Percentiles rank a stretch among this genome's conserved stretches.
Evolutionary conservation across 2,797 vertebrate species (phyloP).

Genomic region (Pseudochromis fuscus): DNA sequence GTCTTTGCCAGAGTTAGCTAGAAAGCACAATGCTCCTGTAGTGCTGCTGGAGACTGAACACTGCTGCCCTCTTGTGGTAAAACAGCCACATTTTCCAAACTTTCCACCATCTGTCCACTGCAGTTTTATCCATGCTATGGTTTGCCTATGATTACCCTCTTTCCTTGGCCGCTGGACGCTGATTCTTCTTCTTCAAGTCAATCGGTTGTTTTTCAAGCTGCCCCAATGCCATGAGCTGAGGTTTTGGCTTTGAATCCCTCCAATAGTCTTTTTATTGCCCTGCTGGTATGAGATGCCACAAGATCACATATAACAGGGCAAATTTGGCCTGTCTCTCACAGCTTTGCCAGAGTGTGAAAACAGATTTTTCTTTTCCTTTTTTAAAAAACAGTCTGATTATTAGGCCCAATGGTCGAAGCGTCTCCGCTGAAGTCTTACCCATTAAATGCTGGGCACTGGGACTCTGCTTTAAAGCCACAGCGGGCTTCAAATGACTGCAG

Average conservation of each 20-base stretch:
- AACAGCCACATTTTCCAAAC: too few species aligned
- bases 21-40: too few species aligned
- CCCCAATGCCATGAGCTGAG: constrained; percentile 31
- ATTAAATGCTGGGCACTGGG: constrained; percentile 29
- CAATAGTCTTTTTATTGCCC: constrained; percentile 12
- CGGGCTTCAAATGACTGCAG: constrained; percentile 1
- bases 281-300: constrained; percentile 7
- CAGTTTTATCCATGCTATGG: too few species aligned
- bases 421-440: constrained; percentile 7
- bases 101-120: too few species aligned
- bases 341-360: neutral
- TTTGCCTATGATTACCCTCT: constrained; percentile 11
- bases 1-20: too few species aligned
- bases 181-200: constrained; percentile 24
- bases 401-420: constrained; percentile 1
- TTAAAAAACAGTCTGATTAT: constrained; percentile 19
- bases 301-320: constrained; percentile 34
- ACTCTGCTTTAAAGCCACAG: constrained; percentile 26
- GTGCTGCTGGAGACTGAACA: too few species aligned
- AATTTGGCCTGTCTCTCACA: constrained; percentile 5
- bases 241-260: constrained; percentile 30
- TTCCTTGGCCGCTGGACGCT: constrained; percentile 29
- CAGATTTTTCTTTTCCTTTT: neutral
- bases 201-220: constrained; percentile 62
- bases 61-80: too few species aligned